Conservation (phyloP, 1,140 invertebrate species). For the Eumaeus atala region DNA sequence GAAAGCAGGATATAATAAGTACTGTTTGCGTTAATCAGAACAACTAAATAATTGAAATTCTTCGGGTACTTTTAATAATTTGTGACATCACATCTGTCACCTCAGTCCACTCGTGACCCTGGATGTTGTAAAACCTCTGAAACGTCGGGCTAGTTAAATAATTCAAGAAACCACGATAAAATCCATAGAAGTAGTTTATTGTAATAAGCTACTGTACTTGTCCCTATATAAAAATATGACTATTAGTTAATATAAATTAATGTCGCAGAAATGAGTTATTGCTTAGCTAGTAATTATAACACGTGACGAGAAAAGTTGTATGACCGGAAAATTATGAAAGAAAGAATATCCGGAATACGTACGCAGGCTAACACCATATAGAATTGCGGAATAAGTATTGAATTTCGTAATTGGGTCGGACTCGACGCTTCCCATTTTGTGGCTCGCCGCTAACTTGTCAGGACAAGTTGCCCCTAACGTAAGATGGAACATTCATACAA, state of each 20-base stretch:
- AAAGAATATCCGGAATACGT: conserved; percentile 2
- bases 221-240: neutral
- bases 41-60: too few relatives aligned
- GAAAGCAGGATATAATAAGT: too few relatives aligned
- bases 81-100: too few relatives aligned
- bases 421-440: conserved; percentile 2
- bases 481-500: conserved; percentile 8
- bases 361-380: neutral
- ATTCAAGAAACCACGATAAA: too few relatives aligned
- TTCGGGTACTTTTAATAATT: too few relatives aligned
- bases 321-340: conserved; percentile 1
- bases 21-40: too few relatives aligned
- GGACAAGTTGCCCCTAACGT: conserved; percentile 4
- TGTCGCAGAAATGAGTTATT: neutral
- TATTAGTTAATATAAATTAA: neutral
- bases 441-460: conserved; percentile 6
- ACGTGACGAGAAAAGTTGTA: conserved; percentile 5
- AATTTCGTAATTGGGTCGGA: conserved; percentile 10
- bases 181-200: too few relatives aligned
- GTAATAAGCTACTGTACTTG: too few relatives aligned
- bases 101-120: too few relatives aligned
- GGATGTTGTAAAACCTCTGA: too few relatives aligned
- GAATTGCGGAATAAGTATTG: conserved; percentile 10
- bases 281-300: neutral
- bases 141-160: too few relatives aligned